Conservation (phyloP, 2,113 vertebrate genomes). For the Toxostoma redivivum region DNA sequence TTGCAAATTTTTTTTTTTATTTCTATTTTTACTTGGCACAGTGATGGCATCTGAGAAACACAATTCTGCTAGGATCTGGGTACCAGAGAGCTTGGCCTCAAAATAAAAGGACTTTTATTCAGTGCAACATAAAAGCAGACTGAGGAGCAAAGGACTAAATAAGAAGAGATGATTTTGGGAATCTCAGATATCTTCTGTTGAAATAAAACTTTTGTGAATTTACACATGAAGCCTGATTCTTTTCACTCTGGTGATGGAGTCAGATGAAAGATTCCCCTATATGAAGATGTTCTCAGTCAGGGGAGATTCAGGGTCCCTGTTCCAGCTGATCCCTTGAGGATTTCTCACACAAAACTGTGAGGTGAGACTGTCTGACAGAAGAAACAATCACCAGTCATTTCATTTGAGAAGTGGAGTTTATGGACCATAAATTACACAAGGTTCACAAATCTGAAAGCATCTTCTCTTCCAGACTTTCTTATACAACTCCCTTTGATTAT, state of each 20-base stretch:
- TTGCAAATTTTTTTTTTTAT: background rate
- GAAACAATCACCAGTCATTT: background rate
- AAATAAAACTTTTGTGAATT: background rate
- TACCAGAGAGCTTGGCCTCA: background rate
- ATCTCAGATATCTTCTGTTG: background rate
- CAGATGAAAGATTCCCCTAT: background rate
- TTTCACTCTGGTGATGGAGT: background rate
- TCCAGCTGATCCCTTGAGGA: background rate
- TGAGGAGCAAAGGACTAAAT: background rate
- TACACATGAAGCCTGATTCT: background rate
- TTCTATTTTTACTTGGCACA: background rate
- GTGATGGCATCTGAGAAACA: background rate
- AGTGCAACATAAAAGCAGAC: background rate
- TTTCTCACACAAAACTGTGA: background rate
- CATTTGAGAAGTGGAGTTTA: background rate
- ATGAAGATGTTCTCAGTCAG: background rate
- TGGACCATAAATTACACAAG: background rate
- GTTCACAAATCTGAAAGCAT: background rate
- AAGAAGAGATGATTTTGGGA: background rate
- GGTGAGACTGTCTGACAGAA: background rate
- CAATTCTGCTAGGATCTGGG: background rate
- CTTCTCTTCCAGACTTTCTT: background rate
- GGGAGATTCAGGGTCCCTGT: background rate
- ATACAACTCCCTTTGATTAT: background rate
- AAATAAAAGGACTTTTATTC: background rate